Evolutionary conservation across 2,888 invertebrate species (phyloP), one percentile per base, ranked within the genome.

Genomic region (Drosophila fulvimacula): DNA sequence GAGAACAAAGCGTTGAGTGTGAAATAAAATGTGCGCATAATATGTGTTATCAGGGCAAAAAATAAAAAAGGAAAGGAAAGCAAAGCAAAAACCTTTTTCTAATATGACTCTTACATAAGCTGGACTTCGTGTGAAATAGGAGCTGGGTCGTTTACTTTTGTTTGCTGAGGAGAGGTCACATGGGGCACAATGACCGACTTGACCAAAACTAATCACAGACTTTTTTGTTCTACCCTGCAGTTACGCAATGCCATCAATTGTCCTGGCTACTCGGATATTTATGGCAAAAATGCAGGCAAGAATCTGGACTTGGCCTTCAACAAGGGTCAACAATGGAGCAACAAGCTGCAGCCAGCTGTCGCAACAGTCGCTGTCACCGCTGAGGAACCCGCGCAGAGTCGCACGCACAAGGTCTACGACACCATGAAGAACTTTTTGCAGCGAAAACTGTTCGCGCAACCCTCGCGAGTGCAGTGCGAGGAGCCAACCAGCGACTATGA

Each of bases 391-490:
- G 57, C 59, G 34, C 72, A 79, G 51, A 87, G 84, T 74, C 85
- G 85, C 66, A 91, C 90, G 24, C 89, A 91, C 49, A 92, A 91
- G 73, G 90, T 92, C 66, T 92, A 92, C 61, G 91, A 91, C 69
- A 91, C 90, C 80, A 92, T 92, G 92, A 90, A 90, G 76, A 91
- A 90, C 73, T 92, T 92, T 80, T 58, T 92, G 69, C 85, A 88
- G 10, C 90, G 90, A 59, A 92, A 91, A 80, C 85, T 91, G 21
- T 91, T 91, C 36, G 90, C 91, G 11, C 85, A 76, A 11, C 78
- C 88, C 76, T 68, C 73, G 72, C 58, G 58, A 11, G n/a, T 61
- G 24, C 58, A 61, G 30, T 21, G 30, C 21, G 90, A 90, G 36
- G 84, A 88, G 32, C 69, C 82, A 7, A 90, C 85, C 30, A 90